Evolutionary conservation across 1,140 invertebrate genomes (phyloP).

Genomic region (Brachystomella parvula): DNA sequence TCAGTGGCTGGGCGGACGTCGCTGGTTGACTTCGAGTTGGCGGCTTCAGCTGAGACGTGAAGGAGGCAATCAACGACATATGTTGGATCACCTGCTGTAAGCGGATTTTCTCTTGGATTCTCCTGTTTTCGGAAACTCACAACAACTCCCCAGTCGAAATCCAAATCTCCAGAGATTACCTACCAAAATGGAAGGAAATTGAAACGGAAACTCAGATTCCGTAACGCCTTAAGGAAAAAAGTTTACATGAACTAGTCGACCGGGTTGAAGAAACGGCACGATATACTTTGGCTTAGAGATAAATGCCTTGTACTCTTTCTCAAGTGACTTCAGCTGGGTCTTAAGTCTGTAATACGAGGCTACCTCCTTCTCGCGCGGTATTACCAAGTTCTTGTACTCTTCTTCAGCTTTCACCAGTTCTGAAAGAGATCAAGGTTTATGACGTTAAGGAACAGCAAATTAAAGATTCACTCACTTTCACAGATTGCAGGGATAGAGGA

Average conservation of each 20-base stretch:
- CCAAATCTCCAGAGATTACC: conserved; percentile 73
- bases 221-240: conserved; percentile 17
- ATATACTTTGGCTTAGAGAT: conserved; percentile 81
- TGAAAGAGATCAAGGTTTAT: conserved; percentile 42
- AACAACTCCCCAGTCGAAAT: conserved; percentile 94
- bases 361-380: conserved; percentile 68
- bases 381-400: conserved; percentile 53
- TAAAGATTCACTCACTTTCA: conserved; percentile 56
- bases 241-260: conserved; percentile 77
- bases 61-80: conserved; percentile 77
- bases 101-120: conserved; percentile 42
- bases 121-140: conserved; percentile 80
- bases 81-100: conserved; percentile 39
- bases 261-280: conserved; percentile 87
- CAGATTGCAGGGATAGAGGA: conserved; percentile 80
- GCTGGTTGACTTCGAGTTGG: conserved; percentile 28
- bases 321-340: conserved; percentile 66
- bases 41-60: conserved; percentile 57
- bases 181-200: no score
- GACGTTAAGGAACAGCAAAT: conserved; percentile 7
- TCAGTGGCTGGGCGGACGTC: conserved; percentile 35
- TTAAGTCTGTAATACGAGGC: conserved; percentile 75
- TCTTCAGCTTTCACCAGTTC: conserved; percentile 65
- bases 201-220: no score
- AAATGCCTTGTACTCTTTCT: conserved; percentile 63